Conservation (phyloP, 2,797 vertebrate genomes). For the Nannoperca australis region DNA sequence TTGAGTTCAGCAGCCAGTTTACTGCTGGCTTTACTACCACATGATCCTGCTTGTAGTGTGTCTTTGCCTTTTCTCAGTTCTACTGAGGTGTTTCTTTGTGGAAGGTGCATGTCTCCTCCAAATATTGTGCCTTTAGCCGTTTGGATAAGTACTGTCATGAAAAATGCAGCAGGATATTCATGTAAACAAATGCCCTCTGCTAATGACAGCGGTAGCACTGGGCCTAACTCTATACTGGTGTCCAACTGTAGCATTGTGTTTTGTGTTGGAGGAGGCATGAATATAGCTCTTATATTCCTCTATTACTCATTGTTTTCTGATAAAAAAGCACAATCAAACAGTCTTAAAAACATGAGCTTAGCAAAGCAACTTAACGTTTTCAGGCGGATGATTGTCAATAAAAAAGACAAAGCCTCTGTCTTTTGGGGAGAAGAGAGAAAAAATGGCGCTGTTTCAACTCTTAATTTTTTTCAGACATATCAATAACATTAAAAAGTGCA, state of each 20-base stretch:
- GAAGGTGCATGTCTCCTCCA: slow-evolving; percentile 25
- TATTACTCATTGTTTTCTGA: slow-evolving; percentile 49
- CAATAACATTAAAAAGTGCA: slow-evolving; percentile 79
- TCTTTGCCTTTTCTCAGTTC: slow-evolving; percentile 27
- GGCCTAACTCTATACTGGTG: slow-evolving; percentile 7
- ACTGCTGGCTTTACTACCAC: slow-evolving; percentile 18
- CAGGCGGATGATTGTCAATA: slow-evolving; percentile 84
- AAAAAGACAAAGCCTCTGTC: slow-evolving; percentile 76
- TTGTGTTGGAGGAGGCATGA: slow-evolving; percentile 47
- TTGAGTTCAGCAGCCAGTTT: slow-evolving; percentile 4
- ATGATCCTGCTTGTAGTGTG: not conserved
- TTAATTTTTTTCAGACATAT: slow-evolving; percentile 50
- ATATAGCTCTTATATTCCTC: slow-evolving; percentile 69
- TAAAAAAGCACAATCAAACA: slow-evolving; percentile 60
- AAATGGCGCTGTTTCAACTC: slow-evolving; percentile 41
- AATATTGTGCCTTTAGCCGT: slow-evolving; percentile 17
- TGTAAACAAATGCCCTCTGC: slow-evolving; percentile 8
- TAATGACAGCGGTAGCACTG: not conserved
- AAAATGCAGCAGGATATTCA: slow-evolving; percentile 26
- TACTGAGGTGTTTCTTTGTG: slow-evolving; percentile 1
- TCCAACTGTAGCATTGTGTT: slow-evolving; percentile 47
- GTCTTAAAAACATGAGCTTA: slow-evolving; percentile 64
- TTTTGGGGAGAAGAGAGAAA: slow-evolving; percentile 61
- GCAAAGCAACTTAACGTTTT: slow-evolving; percentile 65
- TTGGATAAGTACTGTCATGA: slow-evolving; percentile 20